phyloP scores from a whole-genome alignment of 2,113 vertebrate genomes.

The Arenaria interpres region DNA sequence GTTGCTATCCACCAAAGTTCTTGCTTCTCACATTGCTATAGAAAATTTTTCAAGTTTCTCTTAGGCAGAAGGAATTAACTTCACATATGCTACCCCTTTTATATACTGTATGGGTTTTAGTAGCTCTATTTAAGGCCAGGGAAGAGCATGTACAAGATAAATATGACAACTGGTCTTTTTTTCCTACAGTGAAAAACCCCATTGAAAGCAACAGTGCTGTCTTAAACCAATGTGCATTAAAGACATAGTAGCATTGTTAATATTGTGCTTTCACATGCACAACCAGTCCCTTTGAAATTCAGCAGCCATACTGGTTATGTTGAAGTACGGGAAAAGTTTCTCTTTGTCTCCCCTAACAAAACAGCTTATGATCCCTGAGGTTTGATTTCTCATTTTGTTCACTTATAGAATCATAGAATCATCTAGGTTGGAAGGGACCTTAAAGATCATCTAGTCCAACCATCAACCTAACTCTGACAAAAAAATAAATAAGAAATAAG shows the following conservation, averaged over 20 bases:
- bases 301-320: not conserved
- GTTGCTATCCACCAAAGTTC: not conserved
- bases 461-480: no score
- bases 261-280: not conserved
- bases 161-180: not conserved
- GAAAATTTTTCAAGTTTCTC: not conserved
- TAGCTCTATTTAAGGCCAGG: not conserved
- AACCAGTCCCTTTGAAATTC: not conserved
- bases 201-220: not conserved
- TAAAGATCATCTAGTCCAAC: no score
- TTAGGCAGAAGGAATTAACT: not conserved
- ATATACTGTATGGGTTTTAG: not conserved
- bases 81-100: not conserved
- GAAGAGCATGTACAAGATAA: not conserved
- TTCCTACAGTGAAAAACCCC: not conserved
- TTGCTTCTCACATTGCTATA: not conserved
- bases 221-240: not conserved
- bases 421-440: no score
- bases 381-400: not conserved
- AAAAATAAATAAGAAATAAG: no score
- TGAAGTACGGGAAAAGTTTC: not conserved
- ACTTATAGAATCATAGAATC: no score
- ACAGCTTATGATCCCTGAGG: not conserved
- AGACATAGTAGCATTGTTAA: not conserved
- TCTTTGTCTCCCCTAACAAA: not conserved